Evolutionary conservation across 2,113 vertebrate species (phyloP), one percentile per base, ranked within the genome.

Genomic region (Rhea pennata): DNA sequence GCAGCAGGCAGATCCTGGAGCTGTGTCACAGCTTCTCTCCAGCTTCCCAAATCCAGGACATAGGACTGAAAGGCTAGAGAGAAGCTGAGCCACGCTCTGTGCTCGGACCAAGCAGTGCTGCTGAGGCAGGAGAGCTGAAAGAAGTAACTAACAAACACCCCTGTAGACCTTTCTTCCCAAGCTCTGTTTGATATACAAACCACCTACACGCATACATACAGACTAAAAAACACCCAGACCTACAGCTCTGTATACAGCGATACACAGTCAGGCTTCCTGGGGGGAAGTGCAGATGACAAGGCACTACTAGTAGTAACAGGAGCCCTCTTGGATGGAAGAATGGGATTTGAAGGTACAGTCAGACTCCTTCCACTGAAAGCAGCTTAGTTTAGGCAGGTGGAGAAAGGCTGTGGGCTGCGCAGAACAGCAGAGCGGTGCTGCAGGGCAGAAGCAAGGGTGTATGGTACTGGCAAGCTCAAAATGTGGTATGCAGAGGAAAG

Each of bases 301-400:
- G 39, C 1, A 0, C 12, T 8, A 0, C 40, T 36, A 2, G 3
- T 19, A 79, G 24, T 62, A 67, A 56, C 23, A 26, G 39, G 24
- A 70, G 66, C 71, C 73, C 15, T 39, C 79, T 83, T 44, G 61
- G 17, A 53, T 74, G 61, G 64, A 24, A 44, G 40, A 54, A 7
- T 0, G 2, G 58, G 54, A 75, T 76, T 36, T 51, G 74, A 56
- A 80, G 56, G n/a, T 50, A 21, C 0, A 0, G 27, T 27, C 82
- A 53, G n/a, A 36, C 42, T 69, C 51, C 59, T 81, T 90, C 22
- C 39, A 27, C 44, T 31, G 56, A 24, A 19, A n/a, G 2, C 16
- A 53, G 21, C 46, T 79, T 76, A 26, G 21, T 48, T 81, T 22
- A 64, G 54, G 36, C 62, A 71, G 48, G 27, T 69, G 36, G 48